Evolutionary conservation across 2,888 invertebrate species (phyloP).

Genomic region (Trichopoda pennipes): DNA sequence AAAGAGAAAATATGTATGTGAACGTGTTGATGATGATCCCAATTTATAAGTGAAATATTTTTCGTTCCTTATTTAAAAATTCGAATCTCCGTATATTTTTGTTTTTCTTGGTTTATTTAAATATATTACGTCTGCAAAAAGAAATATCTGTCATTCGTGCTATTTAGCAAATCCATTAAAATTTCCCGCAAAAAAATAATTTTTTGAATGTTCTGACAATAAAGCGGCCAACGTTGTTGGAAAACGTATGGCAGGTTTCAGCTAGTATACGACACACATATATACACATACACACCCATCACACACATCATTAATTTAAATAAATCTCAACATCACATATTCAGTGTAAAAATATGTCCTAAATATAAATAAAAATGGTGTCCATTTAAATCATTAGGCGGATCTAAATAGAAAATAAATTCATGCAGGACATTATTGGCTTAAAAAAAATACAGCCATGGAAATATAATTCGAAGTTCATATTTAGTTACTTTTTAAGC

Average conservation of each 20-base stretch:
- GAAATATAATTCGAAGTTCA: no score
- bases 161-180: slow-evolving; percentile 27
- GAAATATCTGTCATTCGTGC: slow-evolving; percentile 27
- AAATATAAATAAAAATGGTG: no score
- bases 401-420: background rate
- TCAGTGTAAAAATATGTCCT: no score
- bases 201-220: slow-evolving; percentile 30
- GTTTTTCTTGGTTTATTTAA: background rate
- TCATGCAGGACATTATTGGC: background rate
- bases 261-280: background rate
- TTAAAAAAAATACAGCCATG: background rate
- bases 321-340: background rate
- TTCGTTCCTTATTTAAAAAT: slow-evolving; percentile 14
- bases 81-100: slow-evolving; percentile 2
- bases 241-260: slow-evolving; percentile 4
- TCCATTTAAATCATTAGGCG: no score
- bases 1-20: background rate
- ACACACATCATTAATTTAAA: background rate
- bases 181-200: background rate
- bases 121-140: background rate
- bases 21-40: slow-evolving; percentile 60
- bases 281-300: no score
- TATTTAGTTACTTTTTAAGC: background rate
- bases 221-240: background rate
- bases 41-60: slow-evolving; percentile 58